phyloP scores from a whole-genome alignment of 2,797 vertebrate species.

The Huso huso region DNA sequence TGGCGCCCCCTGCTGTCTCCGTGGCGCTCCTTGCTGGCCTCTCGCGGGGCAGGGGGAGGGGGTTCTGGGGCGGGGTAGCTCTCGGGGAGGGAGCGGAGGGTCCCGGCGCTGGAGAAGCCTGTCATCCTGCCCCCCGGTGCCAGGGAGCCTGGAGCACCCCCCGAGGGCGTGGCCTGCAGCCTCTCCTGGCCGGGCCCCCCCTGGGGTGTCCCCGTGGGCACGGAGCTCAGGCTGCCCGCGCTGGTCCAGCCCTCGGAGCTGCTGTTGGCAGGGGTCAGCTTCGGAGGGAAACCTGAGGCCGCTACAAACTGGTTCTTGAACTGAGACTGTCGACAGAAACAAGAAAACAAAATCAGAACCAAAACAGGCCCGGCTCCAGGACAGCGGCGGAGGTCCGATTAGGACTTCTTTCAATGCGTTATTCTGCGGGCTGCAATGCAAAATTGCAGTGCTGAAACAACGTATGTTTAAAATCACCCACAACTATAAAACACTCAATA shows the following conservation, averaged over 20 bases:
- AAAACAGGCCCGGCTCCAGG: background rate
- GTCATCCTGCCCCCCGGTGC: conserved; percentile 47
- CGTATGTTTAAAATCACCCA: too few species aligned
- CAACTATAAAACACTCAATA: too few species aligned
- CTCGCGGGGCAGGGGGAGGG: conserved; percentile 33
- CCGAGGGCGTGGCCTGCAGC: conserved; percentile 20
- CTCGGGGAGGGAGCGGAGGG: conserved; percentile 76
- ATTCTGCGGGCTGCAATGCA: background rate
- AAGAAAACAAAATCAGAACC: conserved; percentile 5
- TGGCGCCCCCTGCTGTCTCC: conserved; percentile 55
- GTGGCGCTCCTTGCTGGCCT: conserved; percentile 53
- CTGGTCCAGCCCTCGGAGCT: conserved; percentile 91
- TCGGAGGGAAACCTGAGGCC: conserved; percentile 80
- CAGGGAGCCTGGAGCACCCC: conserved; percentile 25
- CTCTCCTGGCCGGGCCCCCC: conserved; percentile 47
- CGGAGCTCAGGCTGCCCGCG: conserved; percentile 87
- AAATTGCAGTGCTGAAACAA: background rate
- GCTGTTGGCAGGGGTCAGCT: conserved; percentile 73
- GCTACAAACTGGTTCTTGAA: conserved; percentile 97
- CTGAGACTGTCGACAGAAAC: conserved; percentile 65
- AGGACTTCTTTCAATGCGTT: too few species aligned
- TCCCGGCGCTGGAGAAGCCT: conserved; percentile 85
- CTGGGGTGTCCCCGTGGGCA: conserved; percentile 67
- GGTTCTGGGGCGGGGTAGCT: conserved; percentile 37
- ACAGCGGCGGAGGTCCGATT: background rate